phyloP scores from a whole-genome alignment of 2,888 invertebrate genomes.

The Thyatira batis region DNA sequence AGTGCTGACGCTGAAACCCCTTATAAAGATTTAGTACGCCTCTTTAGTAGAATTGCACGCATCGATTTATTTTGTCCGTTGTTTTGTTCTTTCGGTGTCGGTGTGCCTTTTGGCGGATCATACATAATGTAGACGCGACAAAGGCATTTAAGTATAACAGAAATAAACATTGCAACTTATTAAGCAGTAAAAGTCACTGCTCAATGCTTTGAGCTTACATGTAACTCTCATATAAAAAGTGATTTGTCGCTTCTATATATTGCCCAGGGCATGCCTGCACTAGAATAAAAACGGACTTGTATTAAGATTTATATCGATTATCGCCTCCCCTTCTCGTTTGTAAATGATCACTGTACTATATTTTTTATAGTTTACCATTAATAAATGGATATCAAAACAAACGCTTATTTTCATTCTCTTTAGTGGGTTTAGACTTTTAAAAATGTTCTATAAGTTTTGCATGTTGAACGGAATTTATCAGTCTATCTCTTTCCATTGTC shows the following conservation, averaged over 20 bases:
- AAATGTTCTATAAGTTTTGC: constrained; percentile 48
- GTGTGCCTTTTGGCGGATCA: constrained; percentile 31
- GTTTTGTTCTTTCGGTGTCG: constrained; percentile 60
- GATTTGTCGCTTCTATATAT: constrained; percentile 47
- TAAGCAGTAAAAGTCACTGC: neutral
- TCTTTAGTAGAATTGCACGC: constrained; percentile 78
- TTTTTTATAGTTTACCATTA: constrained; percentile 38
- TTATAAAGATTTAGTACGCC: constrained; percentile 60
- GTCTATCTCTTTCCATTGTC: constrained; percentile 47
- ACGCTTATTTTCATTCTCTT: constrained; percentile 24
- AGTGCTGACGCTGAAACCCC: constrained; percentile 68
- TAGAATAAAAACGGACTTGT: constrained; percentile 39
- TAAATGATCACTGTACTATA: constrained; percentile 50
- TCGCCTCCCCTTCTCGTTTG: constrained; percentile 49
- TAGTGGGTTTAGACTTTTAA: constrained; percentile 20
- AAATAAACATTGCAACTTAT: constrained; percentile 18
- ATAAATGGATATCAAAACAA: constrained; percentile 12
- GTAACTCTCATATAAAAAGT: neutral
- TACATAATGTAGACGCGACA: constrained; percentile 51
- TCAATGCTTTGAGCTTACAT: neutral
- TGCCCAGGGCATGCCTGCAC: constrained; percentile 36
- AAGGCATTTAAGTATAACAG: constrained; percentile 6
- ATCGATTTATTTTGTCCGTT: constrained; percentile 72
- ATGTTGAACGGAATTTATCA: constrained; percentile 41
- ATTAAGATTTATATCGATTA: constrained; percentile 56